Conservation (phyloP, 2,113 vertebrate species). For the Gnathonemus longibarbis region DNA sequence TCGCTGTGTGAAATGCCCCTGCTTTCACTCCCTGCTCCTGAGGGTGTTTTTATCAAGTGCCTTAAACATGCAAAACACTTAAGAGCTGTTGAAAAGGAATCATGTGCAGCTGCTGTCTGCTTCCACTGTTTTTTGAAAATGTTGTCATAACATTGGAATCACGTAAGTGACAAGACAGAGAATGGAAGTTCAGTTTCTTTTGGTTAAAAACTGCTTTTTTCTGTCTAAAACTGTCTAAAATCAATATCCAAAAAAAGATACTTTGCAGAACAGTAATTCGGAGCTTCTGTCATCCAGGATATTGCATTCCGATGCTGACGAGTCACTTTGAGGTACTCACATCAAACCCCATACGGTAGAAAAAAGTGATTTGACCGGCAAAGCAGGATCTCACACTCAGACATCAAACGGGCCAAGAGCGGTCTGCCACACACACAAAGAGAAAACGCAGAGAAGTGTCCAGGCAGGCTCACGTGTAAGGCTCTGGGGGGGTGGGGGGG, state of each 20-base stretch:
- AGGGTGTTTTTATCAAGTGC: neutral
- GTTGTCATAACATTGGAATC: neutral
- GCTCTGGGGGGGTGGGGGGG: neutral
- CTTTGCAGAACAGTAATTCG: neutral
- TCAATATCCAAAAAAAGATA: neutral
- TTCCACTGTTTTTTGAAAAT: neutral
- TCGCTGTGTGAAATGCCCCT: neutral
- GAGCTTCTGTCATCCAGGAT: neutral
- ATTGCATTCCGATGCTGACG: neutral
- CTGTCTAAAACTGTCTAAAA: neutral
- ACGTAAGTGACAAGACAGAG: neutral
- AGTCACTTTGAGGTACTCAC: neutral
- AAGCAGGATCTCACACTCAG: neutral
- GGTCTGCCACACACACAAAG: neutral
- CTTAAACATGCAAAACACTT: neutral
- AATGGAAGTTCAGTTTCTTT: neutral
- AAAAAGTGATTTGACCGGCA: neutral
- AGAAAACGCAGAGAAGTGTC: neutral
- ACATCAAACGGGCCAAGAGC: neutral
- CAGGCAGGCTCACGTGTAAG: neutral
- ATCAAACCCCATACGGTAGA: neutral
- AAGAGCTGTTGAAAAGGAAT: neutral
- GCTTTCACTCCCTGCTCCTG: neutral
- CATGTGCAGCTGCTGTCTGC: neutral
- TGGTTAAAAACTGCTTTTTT: neutral